phyloP scores from a whole-genome alignment of 2,888 invertebrate genomes.

The Mythimna pallens region DNA sequence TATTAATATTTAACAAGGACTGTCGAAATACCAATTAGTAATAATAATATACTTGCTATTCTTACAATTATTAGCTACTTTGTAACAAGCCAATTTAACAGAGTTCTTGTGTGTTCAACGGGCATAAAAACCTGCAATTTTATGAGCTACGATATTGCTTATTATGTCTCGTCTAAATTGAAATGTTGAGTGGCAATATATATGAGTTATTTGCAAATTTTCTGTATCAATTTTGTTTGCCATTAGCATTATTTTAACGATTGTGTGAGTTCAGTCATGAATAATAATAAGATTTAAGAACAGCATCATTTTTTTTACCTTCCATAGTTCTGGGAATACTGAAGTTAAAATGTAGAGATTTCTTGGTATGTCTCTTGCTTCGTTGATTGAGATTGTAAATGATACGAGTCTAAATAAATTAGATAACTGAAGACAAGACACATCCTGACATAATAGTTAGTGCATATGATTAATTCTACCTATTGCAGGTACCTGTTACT shows the following conservation, averaged over 20 bases:
- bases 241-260: neutral
- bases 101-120: neutral
- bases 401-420: constrained; percentile 17
- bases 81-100: constrained; percentile 9
- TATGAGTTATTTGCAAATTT: neutral
- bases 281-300: neutral
- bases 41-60: constrained; percentile 2
- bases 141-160: neutral
- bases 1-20: constrained; percentile 14
- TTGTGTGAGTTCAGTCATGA: neutral
- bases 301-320: neutral
- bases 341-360: neutral
- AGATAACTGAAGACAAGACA: constrained; percentile 17
- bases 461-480: constrained; percentile 2
- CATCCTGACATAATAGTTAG: constrained; percentile 31
- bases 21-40: constrained; percentile 26
- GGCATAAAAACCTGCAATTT: neutral
- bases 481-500: neutral
- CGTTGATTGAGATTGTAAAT: constrained; percentile 10
- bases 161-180: neutral
- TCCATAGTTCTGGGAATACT: constrained; percentile 2
- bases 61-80: constrained; percentile 1
- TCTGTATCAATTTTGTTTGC: neutral
- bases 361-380: constrained; percentile 3
- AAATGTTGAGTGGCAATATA: neutral